phyloP scores from a whole-genome alignment of 2,113 vertebrate species.

The Takifugu flavidus region DNA sequence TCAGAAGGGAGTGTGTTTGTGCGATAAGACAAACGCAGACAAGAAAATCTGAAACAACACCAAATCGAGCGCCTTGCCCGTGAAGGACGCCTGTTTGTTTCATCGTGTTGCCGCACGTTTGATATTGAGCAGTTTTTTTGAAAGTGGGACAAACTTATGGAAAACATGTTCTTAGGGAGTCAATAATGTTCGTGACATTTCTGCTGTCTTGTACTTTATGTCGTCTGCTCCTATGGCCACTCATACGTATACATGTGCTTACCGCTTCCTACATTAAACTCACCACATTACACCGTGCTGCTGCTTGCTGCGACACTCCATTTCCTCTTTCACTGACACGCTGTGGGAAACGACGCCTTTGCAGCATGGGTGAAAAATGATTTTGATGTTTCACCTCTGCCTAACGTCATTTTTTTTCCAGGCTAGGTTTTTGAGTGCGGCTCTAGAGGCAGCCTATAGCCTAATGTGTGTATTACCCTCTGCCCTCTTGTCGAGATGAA shows the following conservation, averaged over 20 bases:
- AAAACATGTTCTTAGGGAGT: too few relatives aligned
- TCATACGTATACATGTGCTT: constrained; percentile 58
- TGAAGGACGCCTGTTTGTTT: constrained; percentile 32
- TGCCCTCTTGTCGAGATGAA: constrained; percentile 3
- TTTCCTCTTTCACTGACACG: constrained; percentile 13
- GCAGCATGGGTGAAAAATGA: constrained; percentile 50
- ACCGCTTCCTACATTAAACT: constrained; percentile 60
- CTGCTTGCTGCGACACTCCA: constrained; percentile 50
- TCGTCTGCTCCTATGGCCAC: constrained; percentile 37
- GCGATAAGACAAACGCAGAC: constrained; percentile 48
- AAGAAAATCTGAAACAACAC: constrained; percentile 36
- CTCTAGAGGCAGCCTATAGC: constrained; percentile 7
- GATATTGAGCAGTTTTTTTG: constrained; percentile 29
- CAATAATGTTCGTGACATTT: not conserved
- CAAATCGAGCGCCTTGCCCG: constrained; percentile 8
- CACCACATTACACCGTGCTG: constrained; percentile 48
- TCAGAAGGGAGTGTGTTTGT: constrained; percentile 33
- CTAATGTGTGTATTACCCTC: constrained; percentile 8
- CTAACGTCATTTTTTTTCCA: constrained; percentile 67
- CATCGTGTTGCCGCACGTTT: constrained; percentile 52
- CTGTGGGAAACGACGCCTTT: constrained; percentile 35
- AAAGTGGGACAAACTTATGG: constrained; percentile 9
- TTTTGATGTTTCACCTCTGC: constrained; percentile 62
- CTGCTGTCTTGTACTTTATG: constrained; percentile 15
- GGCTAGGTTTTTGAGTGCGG: constrained; percentile 41